Conservation (phyloP, 2,113 vertebrate species). For the Sinocyclocheilus rhinocerous region DNA sequence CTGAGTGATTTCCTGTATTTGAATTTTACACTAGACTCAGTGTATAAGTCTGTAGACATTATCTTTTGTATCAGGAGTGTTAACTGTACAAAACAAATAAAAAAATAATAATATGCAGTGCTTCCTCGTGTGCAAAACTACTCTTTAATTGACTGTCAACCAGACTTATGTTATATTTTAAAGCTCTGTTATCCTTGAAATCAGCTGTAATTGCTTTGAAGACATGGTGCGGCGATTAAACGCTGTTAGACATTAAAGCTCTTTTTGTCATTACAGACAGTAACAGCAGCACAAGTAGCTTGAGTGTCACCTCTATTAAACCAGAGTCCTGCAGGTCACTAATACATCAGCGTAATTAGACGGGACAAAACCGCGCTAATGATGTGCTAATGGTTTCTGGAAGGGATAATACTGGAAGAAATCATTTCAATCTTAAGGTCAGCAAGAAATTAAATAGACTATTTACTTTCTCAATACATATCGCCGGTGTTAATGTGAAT, state of each 20-base stretch:
- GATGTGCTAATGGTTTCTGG: background rate
- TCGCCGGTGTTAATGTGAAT: background rate
- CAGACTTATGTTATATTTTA: background rate
- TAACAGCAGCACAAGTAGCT: conserved; percentile 38
- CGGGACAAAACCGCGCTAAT: background rate
- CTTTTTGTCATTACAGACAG: conserved; percentile 4
- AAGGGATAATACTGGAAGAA: background rate
- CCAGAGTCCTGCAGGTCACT: conserved; percentile 2
- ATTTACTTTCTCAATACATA: background rate
- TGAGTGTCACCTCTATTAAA: conserved; percentile 37
- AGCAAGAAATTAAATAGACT: background rate
- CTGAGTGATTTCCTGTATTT: background rate
- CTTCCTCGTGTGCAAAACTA: background rate
- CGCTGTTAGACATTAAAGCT: background rate
- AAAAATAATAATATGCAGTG: background rate
- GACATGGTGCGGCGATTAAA: background rate
- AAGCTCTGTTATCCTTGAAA: background rate
- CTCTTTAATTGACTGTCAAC: background rate
- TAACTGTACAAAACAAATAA: background rate
- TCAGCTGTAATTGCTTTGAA: background rate
- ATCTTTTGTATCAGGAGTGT: background rate
- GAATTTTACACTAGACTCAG: background rate
- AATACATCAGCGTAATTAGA: conserved; percentile 22
- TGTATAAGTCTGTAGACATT: background rate
- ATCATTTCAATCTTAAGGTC: background rate